A percentile compares a stretch with the other conserved stretches of the same genome.
These are phyloP conservation scores for Thecocarcelia acutangulata DNA, from an alignment of 2,888 invertebrate species.

Conservation along the genomic window DNA sequence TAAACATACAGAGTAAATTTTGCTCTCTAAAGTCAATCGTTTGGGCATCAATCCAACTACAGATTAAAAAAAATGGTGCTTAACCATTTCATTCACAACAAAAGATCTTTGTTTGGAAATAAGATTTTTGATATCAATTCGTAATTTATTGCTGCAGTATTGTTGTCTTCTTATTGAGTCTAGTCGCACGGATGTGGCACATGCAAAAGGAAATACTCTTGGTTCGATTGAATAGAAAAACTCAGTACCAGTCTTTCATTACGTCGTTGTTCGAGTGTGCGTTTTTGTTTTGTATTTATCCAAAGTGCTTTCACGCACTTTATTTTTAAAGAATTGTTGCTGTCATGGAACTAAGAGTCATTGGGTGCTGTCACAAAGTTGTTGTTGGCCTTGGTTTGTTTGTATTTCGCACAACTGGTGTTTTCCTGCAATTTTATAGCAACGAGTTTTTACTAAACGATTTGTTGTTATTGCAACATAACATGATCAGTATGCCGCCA, in stretches of 20 bases:
- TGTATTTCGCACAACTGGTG: slow-evolving; percentile 38
- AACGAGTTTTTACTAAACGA: slow-evolving; percentile 29
- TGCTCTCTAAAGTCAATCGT: neutral
- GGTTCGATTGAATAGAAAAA: too few relatives aligned
- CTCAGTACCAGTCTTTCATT: slow-evolving; percentile 39
- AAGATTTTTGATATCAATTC: slow-evolving; percentile 30
- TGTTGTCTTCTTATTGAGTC: neutral
- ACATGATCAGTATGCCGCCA: slow-evolving; percentile 2
- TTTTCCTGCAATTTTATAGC: slow-evolving; percentile 48
- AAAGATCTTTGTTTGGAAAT: slow-evolving; percentile 21
- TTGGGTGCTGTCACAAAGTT: slow-evolving; percentile 6
- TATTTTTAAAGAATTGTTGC: slow-evolving; percentile 34
- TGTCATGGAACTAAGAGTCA: slow-evolving; percentile 26
- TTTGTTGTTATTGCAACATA: slow-evolving; percentile 53
- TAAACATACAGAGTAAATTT: too few relatives aligned
- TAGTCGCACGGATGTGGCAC: neutral
- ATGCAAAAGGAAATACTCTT: neutral
- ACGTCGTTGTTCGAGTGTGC: slow-evolving; percentile 6
- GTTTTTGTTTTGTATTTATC: slow-evolving; percentile 11
- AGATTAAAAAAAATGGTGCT: neutral
- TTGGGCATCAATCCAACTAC: neutral
- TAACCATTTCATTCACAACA: slow-evolving; percentile 33
- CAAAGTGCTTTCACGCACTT: slow-evolving; percentile 46
- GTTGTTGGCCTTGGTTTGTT: slow-evolving; percentile 41
- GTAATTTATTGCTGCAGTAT: neutral